Percentiles rank a stretch among this genome's conserved stretches.
Evolutionary conservation across 2,888 invertebrate genomes (phyloP).

Genomic region (Drosophila neotestacea): DNA sequence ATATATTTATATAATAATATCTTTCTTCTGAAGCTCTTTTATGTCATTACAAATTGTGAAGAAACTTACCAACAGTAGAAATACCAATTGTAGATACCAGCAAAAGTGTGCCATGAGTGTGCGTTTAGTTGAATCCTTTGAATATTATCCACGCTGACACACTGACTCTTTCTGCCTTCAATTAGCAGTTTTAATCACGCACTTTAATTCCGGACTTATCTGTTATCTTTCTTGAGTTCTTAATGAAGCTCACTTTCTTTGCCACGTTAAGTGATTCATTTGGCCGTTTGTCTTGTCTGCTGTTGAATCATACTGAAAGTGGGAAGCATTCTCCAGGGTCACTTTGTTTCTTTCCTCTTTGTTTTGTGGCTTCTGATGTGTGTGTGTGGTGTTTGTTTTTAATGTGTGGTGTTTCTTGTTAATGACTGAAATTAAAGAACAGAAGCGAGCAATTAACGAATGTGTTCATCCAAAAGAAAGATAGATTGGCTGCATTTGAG

Average conservation of each 20-base stretch:
- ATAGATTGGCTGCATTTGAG: conserved; percentile 6
- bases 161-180: conserved; percentile 18
- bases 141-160: conserved; percentile 30
- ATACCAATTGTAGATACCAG: conserved; percentile 77
- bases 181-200: conserved; percentile 34
- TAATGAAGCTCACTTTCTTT: conserved; percentile 65
- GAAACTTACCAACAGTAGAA: conserved; percentile 71
- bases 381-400: conserved; percentile 7
- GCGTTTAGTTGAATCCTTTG: conserved; percentile 27
- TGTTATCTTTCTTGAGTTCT: conserved; percentile 38
- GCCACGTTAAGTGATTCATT: conserved; percentile 63
- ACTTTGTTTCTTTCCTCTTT: conserved; percentile 17
- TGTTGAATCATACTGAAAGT: conserved; percentile 62
- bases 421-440: conserved; percentile 73
- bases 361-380: conserved; percentile 6
- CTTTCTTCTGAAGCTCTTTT: too few relatives aligned
- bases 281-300: conserved; percentile 52
- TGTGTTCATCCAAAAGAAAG: conserved; percentile 20
- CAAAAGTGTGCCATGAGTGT: conserved; percentile 79
- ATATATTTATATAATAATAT: too few relatives aligned
- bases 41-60: too few relatives aligned
- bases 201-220: conserved; percentile 31
- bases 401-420: conserved; percentile 27
- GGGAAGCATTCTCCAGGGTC: conserved; percentile 44
- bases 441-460: conserved; percentile 57